Evolutionary conservation across 2,888 invertebrate genomes (phyloP), one percentile per base, ranked within the genome.

Genomic region (Cheilosia impressa): DNA sequence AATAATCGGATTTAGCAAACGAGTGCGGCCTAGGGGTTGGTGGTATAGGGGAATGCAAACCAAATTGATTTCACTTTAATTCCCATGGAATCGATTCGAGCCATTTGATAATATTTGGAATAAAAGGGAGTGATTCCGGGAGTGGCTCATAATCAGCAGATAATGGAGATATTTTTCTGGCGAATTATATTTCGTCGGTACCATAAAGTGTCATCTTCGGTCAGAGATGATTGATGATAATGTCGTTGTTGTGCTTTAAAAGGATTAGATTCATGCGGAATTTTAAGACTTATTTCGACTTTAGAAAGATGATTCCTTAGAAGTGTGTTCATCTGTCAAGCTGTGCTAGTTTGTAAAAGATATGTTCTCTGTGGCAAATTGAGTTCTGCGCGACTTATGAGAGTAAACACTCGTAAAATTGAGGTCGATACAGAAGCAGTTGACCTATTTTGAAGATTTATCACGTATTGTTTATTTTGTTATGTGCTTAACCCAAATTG

Each of bases 41-140:
- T 41, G 24, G 6, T n/a, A 72, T 34, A 10, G 10, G 10, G 0
- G 38, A 13, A 38, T 13, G 38, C 10, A 13, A 38, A 38, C 10
- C 72, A 62, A 72, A 72, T 62, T 60, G 43, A 63, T 73, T 63
- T 73, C 31, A 45, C 43, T 55, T 63, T 31, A 9, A 31, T 31
- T 31, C 31, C 31, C 9, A 55, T 53, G 53, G 10, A 55, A 31
- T 5, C 45, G 45, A n/a, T n/a, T 7, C 10, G 4, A 60, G 53
- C 17, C 45, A 41, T 75, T 75, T 43, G 31, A 45, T 24, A 47
- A 19, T 57, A 31, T 55, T 15, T n/a, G 10, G 4, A 31, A 9
- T 31, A 31, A 7, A 31, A 31, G 31, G 31, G 31, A 31, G 9
- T 31, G 31, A 9, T 31, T 31, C 10, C 27, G 50, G 57, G 75